These are phyloP conservation scores for Caenorhabditis sp. DNA, from an alignment of 2,888 invertebrate species.

Conservation along the genomic window DNA sequence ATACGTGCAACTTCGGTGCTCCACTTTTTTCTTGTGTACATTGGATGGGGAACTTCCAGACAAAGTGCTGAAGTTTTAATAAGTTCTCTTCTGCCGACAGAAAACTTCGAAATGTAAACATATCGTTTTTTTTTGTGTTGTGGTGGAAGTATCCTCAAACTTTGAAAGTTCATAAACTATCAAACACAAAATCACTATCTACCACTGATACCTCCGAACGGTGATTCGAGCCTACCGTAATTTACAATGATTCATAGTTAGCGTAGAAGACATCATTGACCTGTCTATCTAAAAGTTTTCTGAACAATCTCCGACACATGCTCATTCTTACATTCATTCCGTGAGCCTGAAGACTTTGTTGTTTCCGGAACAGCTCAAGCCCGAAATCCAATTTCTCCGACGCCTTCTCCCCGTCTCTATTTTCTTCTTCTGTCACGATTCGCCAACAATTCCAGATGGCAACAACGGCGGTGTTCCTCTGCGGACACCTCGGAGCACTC, in stretches of 20 bases:
- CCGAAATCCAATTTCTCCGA: slow-evolving; percentile 54
- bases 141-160: neutral
- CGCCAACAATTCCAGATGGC: slow-evolving; percentile 74
- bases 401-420: neutral
- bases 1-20: slow-evolving; percentile 41
- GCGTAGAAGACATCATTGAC: too few species aligned
- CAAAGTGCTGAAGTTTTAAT: slow-evolving; percentile 39
- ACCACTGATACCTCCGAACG: too few species aligned
- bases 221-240: too few species aligned
- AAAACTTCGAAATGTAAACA: neutral
- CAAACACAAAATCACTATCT: too few species aligned
- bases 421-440: slow-evolving; percentile 1
- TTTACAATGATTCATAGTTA: too few species aligned
- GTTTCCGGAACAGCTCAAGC: slow-evolving; percentile 50
- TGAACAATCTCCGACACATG: neutral
- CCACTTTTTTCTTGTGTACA: slow-evolving; percentile 11
- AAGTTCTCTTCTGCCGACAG: neutral
- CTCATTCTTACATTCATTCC: slow-evolving; percentile 17
- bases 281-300: too few species aligned
- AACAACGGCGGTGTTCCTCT: slow-evolving; percentile 76
- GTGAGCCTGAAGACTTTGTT: slow-evolving; percentile 38
- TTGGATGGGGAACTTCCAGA: slow-evolving; percentile 18
- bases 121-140: neutral
- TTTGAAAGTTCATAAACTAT: too few species aligned
- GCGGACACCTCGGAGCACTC: slow-evolving; percentile 79